Evolutionary conservation across 1,140 invertebrate genomes (phyloP).

Genomic region (Drosophila kikkawai): DNA sequence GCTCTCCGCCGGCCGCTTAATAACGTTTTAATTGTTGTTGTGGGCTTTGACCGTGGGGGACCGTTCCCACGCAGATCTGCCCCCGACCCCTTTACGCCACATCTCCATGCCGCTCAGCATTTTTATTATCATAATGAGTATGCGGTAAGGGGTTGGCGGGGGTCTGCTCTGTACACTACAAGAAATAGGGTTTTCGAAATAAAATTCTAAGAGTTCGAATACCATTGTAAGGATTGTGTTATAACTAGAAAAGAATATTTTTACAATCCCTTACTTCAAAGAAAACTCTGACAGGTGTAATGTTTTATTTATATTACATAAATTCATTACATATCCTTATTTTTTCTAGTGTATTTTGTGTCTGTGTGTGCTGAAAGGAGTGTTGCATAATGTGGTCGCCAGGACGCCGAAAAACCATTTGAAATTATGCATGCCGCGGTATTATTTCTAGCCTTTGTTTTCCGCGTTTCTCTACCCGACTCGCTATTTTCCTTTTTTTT

Average conservation of each 20-base stretch:
- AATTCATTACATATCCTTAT: too few species aligned
- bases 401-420: conserved; percentile 65
- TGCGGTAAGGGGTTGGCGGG: conserved; percentile 28
- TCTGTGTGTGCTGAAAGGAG: conserved; percentile 62
- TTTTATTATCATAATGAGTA: conserved; percentile 81
- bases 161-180: neutral
- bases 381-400: conserved; percentile 75
- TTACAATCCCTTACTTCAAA: neutral
- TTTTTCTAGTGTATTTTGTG: neutral
- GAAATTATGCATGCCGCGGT: conserved; percentile 76
- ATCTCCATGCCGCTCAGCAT: conserved; percentile 42
- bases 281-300: neutral
- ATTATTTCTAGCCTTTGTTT: conserved; percentile 72
- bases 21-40: conserved; percentile 82
- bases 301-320: neutral
- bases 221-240: too few species aligned
- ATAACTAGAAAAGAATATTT: neutral
- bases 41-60: conserved; percentile 71
- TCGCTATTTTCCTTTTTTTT: conserved; percentile 24
- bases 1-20: conserved; percentile 59
- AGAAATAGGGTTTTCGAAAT: neutral
- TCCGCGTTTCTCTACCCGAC: conserved; percentile 9
- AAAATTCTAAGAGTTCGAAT: too few species aligned
- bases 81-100: conserved; percentile 7
- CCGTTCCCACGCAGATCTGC: conserved; percentile 50